These are phyloP conservation scores for Neoitamus cyanurus DNA, from an alignment of 2,888 invertebrate species.

Conservation along the genomic window DNA sequence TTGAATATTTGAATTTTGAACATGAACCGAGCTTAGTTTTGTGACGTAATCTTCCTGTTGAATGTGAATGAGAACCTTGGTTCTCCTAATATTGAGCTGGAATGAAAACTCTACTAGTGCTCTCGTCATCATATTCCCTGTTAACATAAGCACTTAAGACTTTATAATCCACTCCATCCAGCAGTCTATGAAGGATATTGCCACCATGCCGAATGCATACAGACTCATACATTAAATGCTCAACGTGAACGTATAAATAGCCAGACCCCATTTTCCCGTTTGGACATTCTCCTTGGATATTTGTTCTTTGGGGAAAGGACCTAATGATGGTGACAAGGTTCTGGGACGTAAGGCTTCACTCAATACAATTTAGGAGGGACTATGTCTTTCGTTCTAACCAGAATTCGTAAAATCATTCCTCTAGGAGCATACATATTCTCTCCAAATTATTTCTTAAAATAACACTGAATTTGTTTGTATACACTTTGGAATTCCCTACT, in stretches of 20 bases:
- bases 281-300: neutral
- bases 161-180: neutral
- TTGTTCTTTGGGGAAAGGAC: neutral
- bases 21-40: neutral
- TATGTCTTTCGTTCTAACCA: neutral
- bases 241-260: neutral
- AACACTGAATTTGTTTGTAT: neutral
- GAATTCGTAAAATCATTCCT: neutral
- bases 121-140: neutral
- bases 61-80: neutral
- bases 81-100: neutral
- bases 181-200: neutral
- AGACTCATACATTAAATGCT: neutral
- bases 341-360: neutral
- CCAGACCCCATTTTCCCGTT: neutral
- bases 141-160: neutral
- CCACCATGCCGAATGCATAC: neutral
- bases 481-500: too few relatives aligned
- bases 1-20: neutral
- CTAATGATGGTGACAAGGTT: neutral
- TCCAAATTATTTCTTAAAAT: neutral
- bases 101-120: neutral
- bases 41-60: neutral
- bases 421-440: neutral
- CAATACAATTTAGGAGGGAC: neutral